Percentiles rank a stretch among this genome's conserved stretches.
These are phyloP conservation scores for Euclidia mi DNA, from an alignment of 2,888 invertebrate genomes.

Conservation along the genomic window DNA sequence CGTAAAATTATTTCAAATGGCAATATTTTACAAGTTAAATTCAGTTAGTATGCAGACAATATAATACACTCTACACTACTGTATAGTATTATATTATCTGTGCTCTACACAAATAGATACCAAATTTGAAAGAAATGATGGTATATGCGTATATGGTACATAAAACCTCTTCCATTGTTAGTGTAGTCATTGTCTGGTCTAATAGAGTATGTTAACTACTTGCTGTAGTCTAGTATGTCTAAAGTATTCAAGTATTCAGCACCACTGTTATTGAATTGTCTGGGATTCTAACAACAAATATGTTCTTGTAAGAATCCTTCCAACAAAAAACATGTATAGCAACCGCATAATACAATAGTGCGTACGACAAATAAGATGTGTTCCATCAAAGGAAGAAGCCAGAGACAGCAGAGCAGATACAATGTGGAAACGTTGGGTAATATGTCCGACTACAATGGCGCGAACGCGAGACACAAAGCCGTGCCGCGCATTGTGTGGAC, in stretches of 20 bases:
- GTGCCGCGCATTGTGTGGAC: constrained; percentile 84
- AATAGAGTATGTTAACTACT: constrained; percentile 3
- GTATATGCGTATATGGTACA: too few species aligned
- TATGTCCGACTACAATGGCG: constrained; percentile 87
- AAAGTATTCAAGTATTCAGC: neutral
- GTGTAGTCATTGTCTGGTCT: constrained; percentile 4
- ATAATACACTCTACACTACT: too few species aligned
- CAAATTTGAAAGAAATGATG: too few species aligned
- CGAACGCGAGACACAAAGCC: constrained; percentile 86
- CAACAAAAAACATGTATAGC: constrained; percentile 42
- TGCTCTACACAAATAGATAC: too few species aligned
- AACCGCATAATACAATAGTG: constrained; percentile 52
- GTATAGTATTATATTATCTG: too few species aligned
- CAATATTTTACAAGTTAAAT: too few species aligned
- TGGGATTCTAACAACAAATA: constrained; percentile 22
- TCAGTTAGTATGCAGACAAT: too few species aligned
- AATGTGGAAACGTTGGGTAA: constrained; percentile 87
- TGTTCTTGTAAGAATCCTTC: constrained; percentile 42
- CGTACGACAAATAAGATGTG: constrained; percentile 78
- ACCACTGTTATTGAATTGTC: constrained; percentile 18
- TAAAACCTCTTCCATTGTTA: neutral
- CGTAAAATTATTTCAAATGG: too few species aligned
- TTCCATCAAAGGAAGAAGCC: constrained; percentile 85
- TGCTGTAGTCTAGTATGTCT: constrained; percentile 1
- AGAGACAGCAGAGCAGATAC: constrained; percentile 80